Base-by-base conservation (phyloP, 2,797 vertebrate species). In the Choloepus didactylus region DNA sequence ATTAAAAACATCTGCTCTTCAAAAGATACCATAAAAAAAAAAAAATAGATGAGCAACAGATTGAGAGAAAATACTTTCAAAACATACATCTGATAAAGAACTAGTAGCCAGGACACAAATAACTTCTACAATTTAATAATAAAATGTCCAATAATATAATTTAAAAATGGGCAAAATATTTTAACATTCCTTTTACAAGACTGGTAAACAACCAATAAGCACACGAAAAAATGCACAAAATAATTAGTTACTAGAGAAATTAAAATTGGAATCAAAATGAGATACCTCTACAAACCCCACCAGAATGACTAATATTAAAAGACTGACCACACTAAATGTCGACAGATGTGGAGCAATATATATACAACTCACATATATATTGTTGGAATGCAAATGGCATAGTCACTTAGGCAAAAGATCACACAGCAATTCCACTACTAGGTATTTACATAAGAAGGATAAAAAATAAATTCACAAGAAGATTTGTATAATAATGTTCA, bases 21-120 rank as follows among this genome's bases (percentile, higher is more conserved):
- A 81, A 91, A 91, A 87, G 2, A 84, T 31, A 56, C 11, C 18
- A 87, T 25, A 59, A 69, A 89, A 38, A 64, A 94, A 94, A 87
- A 62, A 6, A 75, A 70, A 6, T 70, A 77, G 9, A 31, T 23
- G 83, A 95, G 6, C 21, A 18, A 38, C 19, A 75, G 21, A 77
- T 10, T 73, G 44, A 6, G 19, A 67, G 19, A 79, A 93, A 86
- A 79, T 25, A 67, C 21, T 18, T 49, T 12, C 72, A 35, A 87
- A 83, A 62, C 10, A 41, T 23, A 3, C 62, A 79, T 67, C 31
- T 56, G 35, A 15, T 66, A 44, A 93, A 60, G 18, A 59, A 88
- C 10, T 81, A 8, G 5, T 77, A 62, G 41, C 46, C 18, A 69
- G 35, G 15, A 56, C 38, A 44, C 41, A 62, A 29, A 59, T 56